A percentile compares a stretch with the other conserved stretches of the same genome.
Conservation (phyloP, 2,113 vertebrate species). For the Mugil cephalus region DNA sequence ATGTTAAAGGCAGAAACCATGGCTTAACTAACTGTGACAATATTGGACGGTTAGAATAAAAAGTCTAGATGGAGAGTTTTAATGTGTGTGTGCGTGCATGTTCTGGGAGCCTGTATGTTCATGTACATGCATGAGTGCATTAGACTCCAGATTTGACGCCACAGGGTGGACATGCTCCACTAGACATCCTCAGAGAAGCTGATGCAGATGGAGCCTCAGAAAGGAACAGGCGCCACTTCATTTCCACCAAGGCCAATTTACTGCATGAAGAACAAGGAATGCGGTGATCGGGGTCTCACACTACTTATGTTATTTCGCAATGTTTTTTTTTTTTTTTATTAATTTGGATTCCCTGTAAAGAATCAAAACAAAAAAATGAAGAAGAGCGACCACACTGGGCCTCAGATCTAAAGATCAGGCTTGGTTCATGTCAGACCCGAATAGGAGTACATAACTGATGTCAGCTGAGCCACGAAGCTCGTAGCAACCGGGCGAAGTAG, state of each 20-base stretch:
- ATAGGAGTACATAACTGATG: background rate
- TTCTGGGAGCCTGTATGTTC: constrained; percentile 16
- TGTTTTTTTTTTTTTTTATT: too few relatives aligned
- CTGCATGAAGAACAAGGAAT: background rate
- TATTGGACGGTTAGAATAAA: background rate
- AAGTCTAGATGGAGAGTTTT: background rate
- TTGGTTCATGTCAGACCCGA: constrained; percentile 8
- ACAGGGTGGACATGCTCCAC: constrained; percentile 62
- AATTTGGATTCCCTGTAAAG: background rate
- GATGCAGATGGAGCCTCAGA: constrained; percentile 43
- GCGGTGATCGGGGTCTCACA: too few relatives aligned
- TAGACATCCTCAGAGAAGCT: constrained; percentile 48
- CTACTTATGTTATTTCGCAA: too few relatives aligned
- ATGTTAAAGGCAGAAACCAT: background rate
- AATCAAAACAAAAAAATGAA: background rate
- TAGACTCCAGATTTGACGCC: constrained; percentile 65
- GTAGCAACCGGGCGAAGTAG: constrained; percentile 29
- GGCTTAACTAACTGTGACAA: background rate
- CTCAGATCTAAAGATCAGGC: constrained; percentile 12
- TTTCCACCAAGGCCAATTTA: background rate
- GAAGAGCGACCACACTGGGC: background rate
- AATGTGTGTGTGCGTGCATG: background rate
- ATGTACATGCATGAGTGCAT: constrained; percentile 46
- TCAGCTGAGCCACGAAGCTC: constrained; percentile 42
- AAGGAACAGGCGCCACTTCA: constrained; percentile 4